Base-by-base conservation (phyloP, 2,888 invertebrate species). In the Sycophila texana region DNA sequence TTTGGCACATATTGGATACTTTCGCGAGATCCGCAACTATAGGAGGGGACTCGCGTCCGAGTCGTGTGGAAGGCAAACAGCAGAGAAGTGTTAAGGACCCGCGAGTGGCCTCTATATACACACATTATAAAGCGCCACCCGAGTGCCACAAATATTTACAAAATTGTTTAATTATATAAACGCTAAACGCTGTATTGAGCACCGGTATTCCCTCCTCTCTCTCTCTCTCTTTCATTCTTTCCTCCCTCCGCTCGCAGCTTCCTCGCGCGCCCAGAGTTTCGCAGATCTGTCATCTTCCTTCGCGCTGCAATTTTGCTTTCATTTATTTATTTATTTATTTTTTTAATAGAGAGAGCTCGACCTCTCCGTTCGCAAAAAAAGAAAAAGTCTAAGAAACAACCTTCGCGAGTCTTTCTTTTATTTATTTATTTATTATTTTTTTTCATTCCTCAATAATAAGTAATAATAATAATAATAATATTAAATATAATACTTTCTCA, bases 1-100 rank as follows among this genome's bases (percentile, higher is more conserved):
- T 86, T 86, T 86, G 86, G 86, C 86, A 86, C 84, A 86, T 82
- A 82, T 79, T 82, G 83, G 80, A 82, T 82, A 83, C 83, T 83
- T 82, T 82, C 82, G 80, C 82, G 81, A 79, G 82, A 83, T 83
- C 82, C 82, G 83, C 80, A 78, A 75, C 63, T 39, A 76, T 26
- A 26, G 26, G 75, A 79, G 76, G 82, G 81, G 74, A 80, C 77
- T 77, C 83, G 82, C 83, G 83, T 39, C 39, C 39, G 10, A 39
- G 39, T 26, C 66, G 77, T 74, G 63, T 77, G 47, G 57, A 78
- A 78, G 81, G 78, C 75, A 75, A 81, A 81, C 65, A 77, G 70
- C 55, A 77, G 57, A 74, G 61, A 68, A 71, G 70, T 61, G 65
- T 26, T 58, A 77, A 77, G 70, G 68, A 80, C 70, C 68, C 76